A percentile compares a stretch with the other conserved stretches of the same genome.
Conservation (phyloP, 2,113 vertebrate species). For the Pagrus major region DNA sequence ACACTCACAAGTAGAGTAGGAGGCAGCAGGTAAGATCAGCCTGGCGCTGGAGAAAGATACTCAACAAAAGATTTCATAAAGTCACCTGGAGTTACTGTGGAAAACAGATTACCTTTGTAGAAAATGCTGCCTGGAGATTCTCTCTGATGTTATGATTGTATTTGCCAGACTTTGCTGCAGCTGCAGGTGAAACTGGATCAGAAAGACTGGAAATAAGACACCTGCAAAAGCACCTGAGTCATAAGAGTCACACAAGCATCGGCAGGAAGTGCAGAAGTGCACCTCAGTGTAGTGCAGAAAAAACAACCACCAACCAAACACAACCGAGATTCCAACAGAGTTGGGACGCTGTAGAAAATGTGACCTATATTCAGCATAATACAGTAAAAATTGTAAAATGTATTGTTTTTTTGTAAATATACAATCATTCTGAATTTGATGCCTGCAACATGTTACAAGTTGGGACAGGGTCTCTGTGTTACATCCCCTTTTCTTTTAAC, state of each 20-base stretch:
- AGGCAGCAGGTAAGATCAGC: neutral
- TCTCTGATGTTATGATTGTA: neutral
- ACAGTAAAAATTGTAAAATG: too few relatives aligned
- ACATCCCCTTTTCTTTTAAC: too few relatives aligned
- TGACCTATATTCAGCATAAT: too few relatives aligned
- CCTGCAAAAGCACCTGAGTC: neutral
- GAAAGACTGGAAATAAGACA: constrained; percentile 6
- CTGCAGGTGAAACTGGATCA: neutral
- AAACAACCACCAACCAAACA: too few relatives aligned
- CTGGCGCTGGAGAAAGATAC: neutral
- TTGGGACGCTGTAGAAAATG: too few relatives aligned
- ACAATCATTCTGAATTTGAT: too few relatives aligned
- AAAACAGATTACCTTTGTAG: neutral
- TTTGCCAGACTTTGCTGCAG: constrained; percentile 9
- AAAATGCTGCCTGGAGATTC: neutral
- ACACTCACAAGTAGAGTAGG: neutral
- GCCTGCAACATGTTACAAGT: too few relatives aligned
- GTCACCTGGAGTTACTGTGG: neutral
- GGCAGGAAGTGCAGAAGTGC: neutral
- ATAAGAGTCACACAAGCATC: neutral
- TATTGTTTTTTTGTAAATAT: too few relatives aligned
- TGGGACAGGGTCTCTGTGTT: too few relatives aligned
- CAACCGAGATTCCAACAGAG: too few relatives aligned
- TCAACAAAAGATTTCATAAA: neutral
- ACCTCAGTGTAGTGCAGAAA: neutral